A percentile compares a stretch with the other conserved stretches of the same genome.
phyloP scores from a whole-genome alignment of 2,113 vertebrate species.

The human region GRCh38 chr11:9877001-9877500 shows the following conservation, averaged over 20 bases:
- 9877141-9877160: conserved; percentile 17
- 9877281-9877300: background rate
- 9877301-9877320: background rate
- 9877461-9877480: too few relatives aligned
- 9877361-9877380: background rate
- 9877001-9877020: too few relatives aligned
- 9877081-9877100: background rate
- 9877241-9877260: background rate
- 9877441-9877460: too few relatives aligned
- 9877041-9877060: background rate
- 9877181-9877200: background rate
- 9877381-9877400: conserved; percentile 37
- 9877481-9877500: too few relatives aligned
- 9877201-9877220: conserved; percentile 33
- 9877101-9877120: conserved; percentile 35
- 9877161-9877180: background rate
- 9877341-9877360: background rate
- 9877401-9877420: background rate
- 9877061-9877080: conserved; percentile 20
- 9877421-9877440: too few relatives aligned
- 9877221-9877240: background rate
- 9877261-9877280: background rate
- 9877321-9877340: conserved; percentile 22
- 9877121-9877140: conserved; percentile 14
- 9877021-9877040: background rate